A percentile compares a stretch with the other conserved stretches of the same genome.
Conservation (phyloP, 2,113 vertebrate species). For the Crocuta crocuta region DNA sequence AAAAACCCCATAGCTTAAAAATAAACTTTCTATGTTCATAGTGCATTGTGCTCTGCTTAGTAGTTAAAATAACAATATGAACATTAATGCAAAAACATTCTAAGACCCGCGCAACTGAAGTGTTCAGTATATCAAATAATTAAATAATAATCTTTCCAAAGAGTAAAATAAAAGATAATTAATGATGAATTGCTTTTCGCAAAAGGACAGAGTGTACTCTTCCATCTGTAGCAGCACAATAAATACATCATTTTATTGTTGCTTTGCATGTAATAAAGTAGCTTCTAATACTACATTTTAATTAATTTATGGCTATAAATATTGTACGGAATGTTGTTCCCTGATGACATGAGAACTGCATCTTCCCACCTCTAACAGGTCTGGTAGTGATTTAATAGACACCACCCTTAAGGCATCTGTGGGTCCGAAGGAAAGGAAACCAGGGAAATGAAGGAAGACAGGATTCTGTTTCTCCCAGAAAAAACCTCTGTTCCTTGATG, state of each 20-base stretch:
- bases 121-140: conserved; percentile 70
- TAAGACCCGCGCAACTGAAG: background rate
- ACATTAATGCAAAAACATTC: conserved; percentile 55
- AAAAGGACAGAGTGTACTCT: conserved; percentile 63
- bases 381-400: background rate
- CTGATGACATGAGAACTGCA: conserved; percentile 15
- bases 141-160: conserved; percentile 72
- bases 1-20: background rate
- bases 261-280: conserved; percentile 70
- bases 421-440: background rate
- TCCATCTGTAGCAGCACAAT: conserved; percentile 58
- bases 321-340: conserved; percentile 53
- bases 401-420: background rate
- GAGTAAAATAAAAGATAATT: conserved; percentile 73
- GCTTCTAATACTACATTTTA: conserved; percentile 66
- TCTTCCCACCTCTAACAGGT: background rate
- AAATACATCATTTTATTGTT: conserved; percentile 70
- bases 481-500: background rate
- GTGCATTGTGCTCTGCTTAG: background rate
- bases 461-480: background rate
- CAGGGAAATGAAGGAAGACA: background rate
- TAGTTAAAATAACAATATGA: conserved; percentile 56
- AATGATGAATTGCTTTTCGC: conserved; percentile 61
- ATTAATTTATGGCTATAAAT: conserved; percentile 79
- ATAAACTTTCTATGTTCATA: conserved; percentile 6